Conservation (phyloP, 2,113 vertebrate genomes). For the Scortum barcoo region DNA sequence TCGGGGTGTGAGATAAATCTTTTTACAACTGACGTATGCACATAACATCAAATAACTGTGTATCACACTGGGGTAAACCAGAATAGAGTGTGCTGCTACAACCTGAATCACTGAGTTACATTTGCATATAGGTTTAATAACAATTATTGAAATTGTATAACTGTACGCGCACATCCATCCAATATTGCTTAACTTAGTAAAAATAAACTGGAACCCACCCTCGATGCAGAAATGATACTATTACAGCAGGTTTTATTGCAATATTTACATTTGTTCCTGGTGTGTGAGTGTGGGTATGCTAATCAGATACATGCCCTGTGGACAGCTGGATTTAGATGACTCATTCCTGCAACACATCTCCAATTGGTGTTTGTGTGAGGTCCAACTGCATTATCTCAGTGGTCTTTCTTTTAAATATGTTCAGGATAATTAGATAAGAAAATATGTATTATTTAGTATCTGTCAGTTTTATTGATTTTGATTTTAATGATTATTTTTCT, state of each 20-base stretch:
- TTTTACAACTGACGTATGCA: slow-evolving; percentile 31
- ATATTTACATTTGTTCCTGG: slow-evolving; percentile 86
- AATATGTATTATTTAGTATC: slow-evolving; percentile 34
- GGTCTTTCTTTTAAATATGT: slow-evolving; percentile 73
- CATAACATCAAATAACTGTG: slow-evolving; percentile 33
- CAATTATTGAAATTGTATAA: slow-evolving; percentile 61
- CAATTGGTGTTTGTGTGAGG: slow-evolving; percentile 81
- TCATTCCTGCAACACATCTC: slow-evolving; percentile 86
- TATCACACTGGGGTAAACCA: slow-evolving; percentile 19
- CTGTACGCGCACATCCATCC: slow-evolving; percentile 49
- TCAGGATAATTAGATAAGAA: slow-evolving; percentile 66
- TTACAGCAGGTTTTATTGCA: slow-evolving; percentile 83
- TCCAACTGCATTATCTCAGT: slow-evolving; percentile 80
- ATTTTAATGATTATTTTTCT: not conserved
- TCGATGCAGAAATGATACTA: slow-evolving; percentile 74
- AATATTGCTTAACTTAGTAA: slow-evolving; percentile 67
- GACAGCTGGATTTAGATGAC: slow-evolving; percentile 87
- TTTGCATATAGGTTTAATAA: slow-evolving; percentile 74
- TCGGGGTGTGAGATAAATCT: not conserved
- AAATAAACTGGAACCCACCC: slow-evolving; percentile 69
- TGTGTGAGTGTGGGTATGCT: slow-evolving; percentile 83
- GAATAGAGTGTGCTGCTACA: slow-evolving; percentile 25
- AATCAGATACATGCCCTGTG: slow-evolving; percentile 86
- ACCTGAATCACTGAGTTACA: slow-evolving; percentile 50
- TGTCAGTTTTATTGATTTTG: not conserved